Conservation (phyloP, 2,888 invertebrate genomes). For the Drosophila ustulata region DNA sequence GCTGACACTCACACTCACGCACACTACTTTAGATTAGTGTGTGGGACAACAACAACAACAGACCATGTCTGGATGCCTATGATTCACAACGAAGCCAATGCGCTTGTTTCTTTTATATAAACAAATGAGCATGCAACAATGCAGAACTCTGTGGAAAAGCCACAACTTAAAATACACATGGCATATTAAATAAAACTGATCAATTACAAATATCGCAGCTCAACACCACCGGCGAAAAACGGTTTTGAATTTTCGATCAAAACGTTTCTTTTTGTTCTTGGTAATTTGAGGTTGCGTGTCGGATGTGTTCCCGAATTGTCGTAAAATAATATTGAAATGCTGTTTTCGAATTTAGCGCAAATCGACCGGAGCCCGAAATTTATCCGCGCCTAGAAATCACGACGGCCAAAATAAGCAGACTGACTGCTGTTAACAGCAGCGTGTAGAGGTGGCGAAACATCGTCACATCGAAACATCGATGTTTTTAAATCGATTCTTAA, state of each 20-base stretch:
- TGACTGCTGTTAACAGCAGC: conserved; percentile 50
- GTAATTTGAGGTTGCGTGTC: conserved; percentile 15
- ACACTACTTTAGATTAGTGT: conserved; percentile 69
- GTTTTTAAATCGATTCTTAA: not conserved
- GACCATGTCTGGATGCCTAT: conserved; percentile 45
- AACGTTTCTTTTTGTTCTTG: conserved; percentile 15
- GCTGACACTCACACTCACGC: conserved; percentile 34
- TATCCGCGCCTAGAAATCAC: conserved; percentile 60
- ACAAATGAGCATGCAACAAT: conserved; percentile 47
- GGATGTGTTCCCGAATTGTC: conserved; percentile 42
- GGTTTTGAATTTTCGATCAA: conserved; percentile 19
- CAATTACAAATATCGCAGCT: conserved; percentile 60
- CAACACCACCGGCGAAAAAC: conserved; percentile 29
- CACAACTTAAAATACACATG: conserved; percentile 29
- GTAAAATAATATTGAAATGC: conserved; percentile 53
- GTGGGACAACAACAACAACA: conserved; percentile 54
- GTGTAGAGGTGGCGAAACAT: not conserved
- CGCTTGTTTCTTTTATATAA: conserved; percentile 64
- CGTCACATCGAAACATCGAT: not conserved
- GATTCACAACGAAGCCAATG: conserved; percentile 49
- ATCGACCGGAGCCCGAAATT: conserved; percentile 32
- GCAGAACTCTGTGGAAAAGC: conserved; percentile 32
- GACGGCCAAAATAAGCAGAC: conserved; percentile 63
- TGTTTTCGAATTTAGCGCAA: conserved; percentile 64
- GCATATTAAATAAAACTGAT: conserved; percentile 21